A percentile compares a stretch with the other conserved stretches of the same genome.
phyloP scores from a whole-genome alignment of 2,888 invertebrate species.

The Thymelicus sylvestris region DNA sequence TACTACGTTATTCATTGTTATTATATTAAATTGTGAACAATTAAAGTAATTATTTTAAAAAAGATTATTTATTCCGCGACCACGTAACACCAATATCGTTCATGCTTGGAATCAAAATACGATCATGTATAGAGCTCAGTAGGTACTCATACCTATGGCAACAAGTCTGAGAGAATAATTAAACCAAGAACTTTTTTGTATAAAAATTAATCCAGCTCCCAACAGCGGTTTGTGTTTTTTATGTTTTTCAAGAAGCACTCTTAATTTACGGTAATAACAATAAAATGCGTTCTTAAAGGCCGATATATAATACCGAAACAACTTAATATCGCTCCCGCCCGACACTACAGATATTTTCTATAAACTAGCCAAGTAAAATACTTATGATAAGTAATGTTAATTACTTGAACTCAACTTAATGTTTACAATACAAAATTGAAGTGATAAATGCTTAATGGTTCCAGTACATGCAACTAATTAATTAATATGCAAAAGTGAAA shows the following conservation, averaged over 20 bases:
- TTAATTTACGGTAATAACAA: slow-evolving; percentile 42
- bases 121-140: too few relatives aligned
- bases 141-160: neutral
- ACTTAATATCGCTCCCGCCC: slow-evolving; percentile 5
- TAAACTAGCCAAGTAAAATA: neutral
- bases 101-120: neutral
- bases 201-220: slow-evolving; percentile 36
- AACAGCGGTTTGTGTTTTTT: neutral
- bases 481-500: neutral
- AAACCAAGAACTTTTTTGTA: slow-evolving; percentile 14
- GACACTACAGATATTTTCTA: slow-evolving; percentile 13
- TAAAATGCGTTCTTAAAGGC: slow-evolving; percentile 44
- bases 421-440: neutral
- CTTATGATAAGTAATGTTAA: neutral
- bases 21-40: too few relatives aligned
- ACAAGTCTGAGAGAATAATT: slow-evolving; percentile 3
- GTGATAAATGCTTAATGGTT: neutral
- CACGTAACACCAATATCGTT: too few relatives aligned
- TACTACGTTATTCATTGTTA: too few relatives aligned
- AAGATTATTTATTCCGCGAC: too few relatives aligned
- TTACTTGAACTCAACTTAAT: neutral
- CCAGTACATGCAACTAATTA: neutral
- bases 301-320: slow-evolving; percentile 28
- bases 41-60: too few relatives aligned
- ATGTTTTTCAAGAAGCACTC: slow-evolving; percentile 33